phyloP scores from a whole-genome alignment of 2,797 vertebrate species.

The Streptopelia turtur region DNA sequence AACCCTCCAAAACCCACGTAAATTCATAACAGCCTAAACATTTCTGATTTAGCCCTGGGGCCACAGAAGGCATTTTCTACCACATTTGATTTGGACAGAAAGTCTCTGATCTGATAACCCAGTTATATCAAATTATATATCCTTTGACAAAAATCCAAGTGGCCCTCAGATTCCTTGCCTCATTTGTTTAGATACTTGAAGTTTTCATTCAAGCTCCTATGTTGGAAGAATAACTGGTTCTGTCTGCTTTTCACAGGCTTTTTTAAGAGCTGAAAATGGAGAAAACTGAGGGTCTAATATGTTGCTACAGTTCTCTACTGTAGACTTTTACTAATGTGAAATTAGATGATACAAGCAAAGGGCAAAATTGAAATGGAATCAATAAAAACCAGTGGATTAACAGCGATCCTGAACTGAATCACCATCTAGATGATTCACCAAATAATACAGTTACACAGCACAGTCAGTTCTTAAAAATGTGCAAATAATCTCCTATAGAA shows the following conservation, averaged over 20 bases:
- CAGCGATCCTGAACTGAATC: not conserved
- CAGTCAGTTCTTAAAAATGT: not conserved
- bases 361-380: constrained; percentile 11
- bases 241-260: not conserved
- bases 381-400: constrained; percentile 33
- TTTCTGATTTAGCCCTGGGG: not conserved
- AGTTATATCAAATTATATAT: not conserved
- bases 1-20: not conserved
- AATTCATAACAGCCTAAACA: not conserved
- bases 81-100: not conserved
- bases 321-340: constrained; percentile 1
- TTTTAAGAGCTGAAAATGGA: not conserved
- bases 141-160: not conserved
- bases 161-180: not conserved
- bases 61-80: not conserved
- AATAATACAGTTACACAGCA: not conserved
- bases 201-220: not conserved
- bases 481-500: not conserved
- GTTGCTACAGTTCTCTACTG: not conserved
- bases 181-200: not conserved
- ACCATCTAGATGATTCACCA: not conserved
- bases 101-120: not conserved
- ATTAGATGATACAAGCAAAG: not conserved
- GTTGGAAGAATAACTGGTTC: not conserved
- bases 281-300: not conserved